These are phyloP conservation scores for Copidosoma aretas DNA, from an alignment of 2,888 invertebrate species.

Conservation along the genomic window DNA sequence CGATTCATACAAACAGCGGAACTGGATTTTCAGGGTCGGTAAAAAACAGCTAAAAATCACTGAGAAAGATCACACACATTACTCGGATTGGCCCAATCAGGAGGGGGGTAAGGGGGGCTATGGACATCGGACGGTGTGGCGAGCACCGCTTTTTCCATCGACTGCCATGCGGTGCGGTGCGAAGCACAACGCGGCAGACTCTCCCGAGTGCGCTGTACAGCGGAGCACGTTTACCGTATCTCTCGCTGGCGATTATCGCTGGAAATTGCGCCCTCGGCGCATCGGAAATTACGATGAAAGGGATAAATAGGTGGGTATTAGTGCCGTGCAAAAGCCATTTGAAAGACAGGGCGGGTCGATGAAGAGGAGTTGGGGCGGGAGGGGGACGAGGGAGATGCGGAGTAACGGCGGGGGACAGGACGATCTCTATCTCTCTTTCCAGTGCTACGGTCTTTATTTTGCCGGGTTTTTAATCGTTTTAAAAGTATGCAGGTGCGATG, in stretches of 20 bases:
- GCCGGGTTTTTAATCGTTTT: constrained; percentile 33
- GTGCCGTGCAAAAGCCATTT: constrained; percentile 17
- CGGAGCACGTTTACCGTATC: constrained; percentile 36
- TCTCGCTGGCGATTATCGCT: constrained; percentile 38
- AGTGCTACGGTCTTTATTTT: constrained; percentile 23
- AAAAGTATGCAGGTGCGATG: neutral
- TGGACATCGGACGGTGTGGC: neutral
- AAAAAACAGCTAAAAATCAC: no score
- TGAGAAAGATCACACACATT: neutral
- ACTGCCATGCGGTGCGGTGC: constrained; percentile 6
- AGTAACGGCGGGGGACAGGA: no score
- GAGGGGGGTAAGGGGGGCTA: neutral
- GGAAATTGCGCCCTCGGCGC: constrained; percentile 41
- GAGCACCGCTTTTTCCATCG: constrained; percentile 22
- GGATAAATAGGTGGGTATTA: constrained; percentile 45
- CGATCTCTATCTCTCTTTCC: neutral
- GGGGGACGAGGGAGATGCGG: neutral
- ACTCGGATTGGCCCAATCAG: neutral
- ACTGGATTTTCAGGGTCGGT: no score
- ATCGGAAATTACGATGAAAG: constrained; percentile 46
- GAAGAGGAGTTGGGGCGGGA: neutral
- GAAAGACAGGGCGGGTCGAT: constrained; percentile 1
- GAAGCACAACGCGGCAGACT: neutral
- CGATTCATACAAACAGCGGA: no score
- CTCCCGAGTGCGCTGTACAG: no score